Evolutionary conservation across 2,888 invertebrate species (phyloP).

Genomic region (Acronicta leporina): DNA sequence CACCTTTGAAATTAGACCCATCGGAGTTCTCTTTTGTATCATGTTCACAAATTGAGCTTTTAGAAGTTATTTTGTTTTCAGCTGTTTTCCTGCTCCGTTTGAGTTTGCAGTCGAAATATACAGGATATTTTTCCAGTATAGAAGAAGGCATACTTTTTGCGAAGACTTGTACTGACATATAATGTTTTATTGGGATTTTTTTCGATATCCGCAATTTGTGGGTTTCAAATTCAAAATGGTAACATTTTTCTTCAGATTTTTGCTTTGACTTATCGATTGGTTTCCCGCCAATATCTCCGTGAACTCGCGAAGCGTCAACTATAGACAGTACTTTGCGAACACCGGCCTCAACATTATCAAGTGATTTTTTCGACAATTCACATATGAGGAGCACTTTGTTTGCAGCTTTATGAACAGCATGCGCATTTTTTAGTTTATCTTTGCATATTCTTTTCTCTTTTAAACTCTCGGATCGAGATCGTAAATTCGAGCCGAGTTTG

Average conservation of each 20-base stretch:
- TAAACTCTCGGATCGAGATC: constrained; percentile 76
- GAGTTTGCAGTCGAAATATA: constrained; percentile 77
- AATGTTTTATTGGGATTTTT: constrained; percentile 76
- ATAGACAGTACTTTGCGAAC: constrained; percentile 73
- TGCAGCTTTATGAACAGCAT: constrained; percentile 81
- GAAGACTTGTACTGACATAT: constrained; percentile 74
- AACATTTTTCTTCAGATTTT: constrained; percentile 50
- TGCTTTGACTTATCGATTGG: constrained; percentile 20
- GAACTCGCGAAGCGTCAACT: constrained; percentile 65
- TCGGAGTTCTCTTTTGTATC: constrained; percentile 15
- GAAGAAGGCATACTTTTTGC: constrained; percentile 67
- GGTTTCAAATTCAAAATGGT: constrained; percentile 70
- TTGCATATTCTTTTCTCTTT: constrained; percentile 77
- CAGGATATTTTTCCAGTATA: constrained; percentile 76
- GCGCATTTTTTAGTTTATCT: constrained; percentile 75
- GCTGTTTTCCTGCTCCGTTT: constrained; percentile 62
- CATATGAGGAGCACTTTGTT: constrained; percentile 82
- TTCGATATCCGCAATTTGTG: constrained; percentile 72
- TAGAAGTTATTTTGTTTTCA: constrained; percentile 24
- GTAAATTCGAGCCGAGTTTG: constrained; percentile 82
- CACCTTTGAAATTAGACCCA: background rate
- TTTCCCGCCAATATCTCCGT: constrained; percentile 63
- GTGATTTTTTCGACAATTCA: constrained; percentile 83
- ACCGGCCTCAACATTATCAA: constrained; percentile 80
- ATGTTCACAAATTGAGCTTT: constrained; percentile 11